Evolutionary conservation across 2,797 vertebrate genomes (phyloP).

Genomic region (Labeo calbasu): DNA sequence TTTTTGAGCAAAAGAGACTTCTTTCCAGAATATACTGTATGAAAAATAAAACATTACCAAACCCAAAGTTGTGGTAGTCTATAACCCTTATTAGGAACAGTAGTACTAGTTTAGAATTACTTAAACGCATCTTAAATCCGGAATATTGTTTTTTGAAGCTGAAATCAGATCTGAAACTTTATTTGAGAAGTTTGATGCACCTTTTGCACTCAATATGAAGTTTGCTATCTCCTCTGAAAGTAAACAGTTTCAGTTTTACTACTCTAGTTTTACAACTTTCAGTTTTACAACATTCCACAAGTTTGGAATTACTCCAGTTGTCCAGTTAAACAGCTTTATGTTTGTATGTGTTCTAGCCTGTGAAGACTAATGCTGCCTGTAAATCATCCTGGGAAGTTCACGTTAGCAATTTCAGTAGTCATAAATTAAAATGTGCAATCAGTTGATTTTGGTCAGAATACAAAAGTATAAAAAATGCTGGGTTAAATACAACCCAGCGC

Average conservation of each 20-base stretch:
- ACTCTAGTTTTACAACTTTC: no score
- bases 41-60: no score
- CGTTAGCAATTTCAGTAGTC: neutral
- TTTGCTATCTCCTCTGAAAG: neutral
- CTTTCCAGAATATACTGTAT: neutral
- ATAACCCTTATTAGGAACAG: neutral
- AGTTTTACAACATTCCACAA: no score
- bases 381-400: neutral
- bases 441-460: neutral
- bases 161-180: neutral
- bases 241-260: neutral
- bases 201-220: neutral
- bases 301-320: no score
- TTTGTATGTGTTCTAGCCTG: neutral
- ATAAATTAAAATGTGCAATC: neutral
- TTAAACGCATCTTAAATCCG: neutral
- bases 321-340: no score
- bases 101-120: neutral
- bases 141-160: neutral
- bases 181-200: neutral
- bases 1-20: neutral
- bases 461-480: no score
- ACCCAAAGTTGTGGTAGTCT: neutral
- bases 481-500: no score
- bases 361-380: neutral